Conservation (phyloP, 1,140 invertebrate genomes). For the Globodera rostochiensis region DNA sequence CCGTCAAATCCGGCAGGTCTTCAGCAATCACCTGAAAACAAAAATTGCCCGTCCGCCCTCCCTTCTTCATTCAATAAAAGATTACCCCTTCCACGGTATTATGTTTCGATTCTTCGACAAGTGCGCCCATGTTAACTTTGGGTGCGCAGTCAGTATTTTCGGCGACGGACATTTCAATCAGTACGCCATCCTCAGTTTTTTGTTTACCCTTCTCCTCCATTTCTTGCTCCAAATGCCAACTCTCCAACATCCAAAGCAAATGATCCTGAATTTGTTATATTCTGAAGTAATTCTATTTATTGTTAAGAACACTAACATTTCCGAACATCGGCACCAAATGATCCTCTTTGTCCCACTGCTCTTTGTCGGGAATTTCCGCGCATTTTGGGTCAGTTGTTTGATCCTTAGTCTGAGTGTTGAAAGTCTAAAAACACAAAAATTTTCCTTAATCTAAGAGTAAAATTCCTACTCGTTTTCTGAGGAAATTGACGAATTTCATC, state of each 20-base stretch:
- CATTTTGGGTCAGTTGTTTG: slow-evolving; percentile 28
- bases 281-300: no score
- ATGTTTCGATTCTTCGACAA: slow-evolving; percentile 58
- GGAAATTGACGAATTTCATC: slow-evolving; percentile 62
- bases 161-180: background rate
- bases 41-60: no score
- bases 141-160: slow-evolving; percentile 24
- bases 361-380: slow-evolving; percentile 49
- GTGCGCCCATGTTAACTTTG: slow-evolving; percentile 34
- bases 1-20: slow-evolving; percentile 55
- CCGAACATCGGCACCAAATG: slow-evolving; percentile 61
- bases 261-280: slow-evolving; percentile 50
- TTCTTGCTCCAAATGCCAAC: slow-evolving; percentile 47
- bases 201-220: slow-evolving; percentile 22
- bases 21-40: slow-evolving; percentile 54
- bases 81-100: slow-evolving; percentile 59
- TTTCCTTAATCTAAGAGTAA: background rate
- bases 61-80: background rate
- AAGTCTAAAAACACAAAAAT: slow-evolving; percentile 5
- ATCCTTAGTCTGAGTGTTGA: slow-evolving; percentile 28
- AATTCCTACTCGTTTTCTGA: slow-evolving; percentile 54
- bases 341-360: slow-evolving; percentile 61
- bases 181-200: background rate
- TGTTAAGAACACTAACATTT: slow-evolving; percentile 14
- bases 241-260: slow-evolving; percentile 65